Evolutionary conservation across 2,888 invertebrate species (phyloP).

Genomic region (Autographa pulchrina): DNA sequence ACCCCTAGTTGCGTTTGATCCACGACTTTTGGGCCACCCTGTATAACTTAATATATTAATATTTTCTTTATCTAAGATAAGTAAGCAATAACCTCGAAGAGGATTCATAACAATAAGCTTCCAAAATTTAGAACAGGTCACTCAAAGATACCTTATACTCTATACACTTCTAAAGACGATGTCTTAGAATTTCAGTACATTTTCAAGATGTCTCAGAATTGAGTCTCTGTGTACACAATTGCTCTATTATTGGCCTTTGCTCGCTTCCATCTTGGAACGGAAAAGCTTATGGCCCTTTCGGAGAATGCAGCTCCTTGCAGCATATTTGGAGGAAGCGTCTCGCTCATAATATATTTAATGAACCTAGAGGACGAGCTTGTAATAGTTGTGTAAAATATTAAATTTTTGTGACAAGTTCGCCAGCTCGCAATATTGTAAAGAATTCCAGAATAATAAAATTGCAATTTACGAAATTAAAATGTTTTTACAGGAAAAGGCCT

Average conservation of each 20-base stretch:
- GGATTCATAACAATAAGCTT: too few relatives aligned
- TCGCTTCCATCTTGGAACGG: background rate
- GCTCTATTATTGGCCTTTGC: background rate
- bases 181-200: background rate
- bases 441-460: background rate
- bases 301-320: background rate
- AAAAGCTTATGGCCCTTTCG: constrained; percentile 3
- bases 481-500: too few relatives aligned
- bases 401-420: background rate
- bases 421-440: background rate
- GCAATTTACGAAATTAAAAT: too few relatives aligned
- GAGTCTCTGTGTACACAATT: background rate
- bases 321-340: background rate
- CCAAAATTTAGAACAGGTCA: too few relatives aligned
- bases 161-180: background rate
- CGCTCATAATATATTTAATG: background rate
- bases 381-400: background rate
- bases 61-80: too few relatives aligned
- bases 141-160: too few relatives aligned
- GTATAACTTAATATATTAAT: too few relatives aligned
- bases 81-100: too few relatives aligned
- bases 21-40: too few relatives aligned
- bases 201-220: background rate
- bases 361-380: background rate
- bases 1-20: too few relatives aligned